These are phyloP conservation scores for Andrena bucephala DNA, from an alignment of 2,888 invertebrate species.

Conservation along the genomic window DNA sequence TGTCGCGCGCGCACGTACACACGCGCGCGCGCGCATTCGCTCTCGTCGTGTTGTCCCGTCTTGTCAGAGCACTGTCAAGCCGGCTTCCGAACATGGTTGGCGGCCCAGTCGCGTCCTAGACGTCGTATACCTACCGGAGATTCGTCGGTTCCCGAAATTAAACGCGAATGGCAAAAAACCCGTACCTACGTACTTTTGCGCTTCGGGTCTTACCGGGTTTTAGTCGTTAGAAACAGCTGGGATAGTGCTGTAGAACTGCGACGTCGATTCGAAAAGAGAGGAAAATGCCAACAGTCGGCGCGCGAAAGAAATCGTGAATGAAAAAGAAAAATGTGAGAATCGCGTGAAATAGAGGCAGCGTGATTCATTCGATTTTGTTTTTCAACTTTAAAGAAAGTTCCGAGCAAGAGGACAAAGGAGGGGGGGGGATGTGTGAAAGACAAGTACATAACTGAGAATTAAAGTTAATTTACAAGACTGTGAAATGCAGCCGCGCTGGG, in stretches of 20 bases:
- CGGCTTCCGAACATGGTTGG: slow-evolving; percentile 59
- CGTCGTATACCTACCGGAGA: slow-evolving; percentile 43
- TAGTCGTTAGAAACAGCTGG: not conserved
- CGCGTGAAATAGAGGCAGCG: not conserved
- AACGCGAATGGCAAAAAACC: not conserved
- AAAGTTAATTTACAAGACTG: slow-evolving; percentile 3
- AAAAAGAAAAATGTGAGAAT: not conserved
- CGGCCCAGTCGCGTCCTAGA: slow-evolving; percentile 74
- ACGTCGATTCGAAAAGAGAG: not conserved
- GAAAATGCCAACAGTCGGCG: too few species aligned
- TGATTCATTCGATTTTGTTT: not conserved
- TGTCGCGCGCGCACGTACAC: not conserved
- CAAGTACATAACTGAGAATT: not conserved
- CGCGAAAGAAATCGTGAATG: not conserved
- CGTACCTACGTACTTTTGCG: not conserved
- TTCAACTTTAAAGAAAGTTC: too few species aligned
- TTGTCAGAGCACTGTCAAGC: slow-evolving; percentile 73
- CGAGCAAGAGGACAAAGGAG: too few species aligned
- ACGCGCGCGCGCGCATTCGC: slow-evolving; percentile 27
- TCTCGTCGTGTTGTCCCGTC: slow-evolving; percentile 28
- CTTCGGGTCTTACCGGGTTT: too few species aligned
- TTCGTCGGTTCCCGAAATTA: slow-evolving; percentile 5
- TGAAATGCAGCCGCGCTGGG: slow-evolving; percentile 23
- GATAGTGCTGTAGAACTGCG: not conserved
- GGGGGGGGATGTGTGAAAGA: not conserved